Base-by-base conservation (phyloP, 2,888 invertebrate genomes). In the Caenorhabditis sp. region DNA sequence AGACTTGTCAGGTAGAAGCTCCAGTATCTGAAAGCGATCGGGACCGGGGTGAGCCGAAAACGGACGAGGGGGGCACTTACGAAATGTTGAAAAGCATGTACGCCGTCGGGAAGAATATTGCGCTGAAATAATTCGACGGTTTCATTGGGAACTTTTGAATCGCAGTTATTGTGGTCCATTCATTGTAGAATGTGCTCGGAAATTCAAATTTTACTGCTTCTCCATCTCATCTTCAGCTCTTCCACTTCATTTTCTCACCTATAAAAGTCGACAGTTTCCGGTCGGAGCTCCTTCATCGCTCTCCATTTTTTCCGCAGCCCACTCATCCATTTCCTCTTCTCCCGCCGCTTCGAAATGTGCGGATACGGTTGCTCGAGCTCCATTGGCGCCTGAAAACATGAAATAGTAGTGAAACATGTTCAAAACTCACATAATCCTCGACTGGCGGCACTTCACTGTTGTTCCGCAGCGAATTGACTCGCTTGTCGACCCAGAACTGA, bases 191-290 rank as follows among this genome's bases (percentile, higher is more conserved):
- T n/a, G n/a, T n/a, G n/a, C n/a, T n/a, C 41, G 20, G 41, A 4
- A 17, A 26, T 11, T 24, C n/a, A 26, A n/a, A 26, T 43, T 43
- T 20, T 43, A 8, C 2, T 20, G 22, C 15, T 5, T 22, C 15
- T 35, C 5, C 7, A 3, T 55, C 13, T n/a, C 5, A 24, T 22
- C 9, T 22, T 22, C 22, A 11, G 11, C 22, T 3, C 27, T 2
- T 24, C 7, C 2, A 41, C 15, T 58, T 20, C 45, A 30, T 9
- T 15, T 7, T 30, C 35, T 13, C 7, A 82, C 82, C 83, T 85
- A 79, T 88, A 88, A 59, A 88, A 88, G 77, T 88, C 88, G 46
- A 88, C 88, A 39, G 83, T 84, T 48, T 88, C 88, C 0, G 88
- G 88, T 37, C 73, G 63, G 0, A 83, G 35, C 9, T 73, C 62